Base-by-base conservation (phyloP, 2,113 vertebrate genomes). In the Macrotus californicus region DNA sequence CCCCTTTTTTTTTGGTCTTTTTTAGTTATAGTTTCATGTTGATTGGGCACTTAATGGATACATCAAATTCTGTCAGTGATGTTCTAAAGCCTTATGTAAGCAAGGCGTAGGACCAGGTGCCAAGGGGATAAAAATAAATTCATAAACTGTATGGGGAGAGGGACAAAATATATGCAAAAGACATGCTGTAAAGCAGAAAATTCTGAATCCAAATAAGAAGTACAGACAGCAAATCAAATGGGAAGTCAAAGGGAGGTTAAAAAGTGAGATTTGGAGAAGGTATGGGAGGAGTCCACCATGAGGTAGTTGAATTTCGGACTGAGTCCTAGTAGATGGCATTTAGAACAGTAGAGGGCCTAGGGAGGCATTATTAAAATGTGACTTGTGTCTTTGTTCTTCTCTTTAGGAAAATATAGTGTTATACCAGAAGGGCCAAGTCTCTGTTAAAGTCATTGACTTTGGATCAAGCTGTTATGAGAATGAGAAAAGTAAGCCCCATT, bases 391-490 rank as follows among this genome's bases (percentile, higher is more conserved):
- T 50, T 73, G 54, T 54, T 81, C 64, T 89, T 88, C 14, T 82
- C 36, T 98, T 87, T 89, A 99, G 99, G 99, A 99, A 96, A 99
- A 99, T 96, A 99, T 99, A 97, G 98, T 99, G 69, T 97, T 99
- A 50, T 99, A 99, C 91, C 99, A 99, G 95, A 98, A 98, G 96
- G 99, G 99, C 18, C 99, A 99, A 50, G 98, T 99, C 46, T 99
- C 99, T 93, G 99, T 99, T 96, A 99, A 99, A 98, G 99, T 99
- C 91, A 99, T 99, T 88, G 99, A 99, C 97, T 99, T 99, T 98
- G 99, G 99, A 94, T 99, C 99, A 79, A 99, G 99, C 96, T 99
- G 99, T 97, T 99, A 99, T 85, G 99, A 99, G 97, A 98, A 99
- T 95, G 99, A 99, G 98, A 99, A 99, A 98, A 99, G 99, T 99